A percentile compares a stretch with the other conserved stretches of the same genome.
phyloP scores from a whole-genome alignment of 2,797 vertebrate genomes.

The Cynopterus sphinx region DNA sequence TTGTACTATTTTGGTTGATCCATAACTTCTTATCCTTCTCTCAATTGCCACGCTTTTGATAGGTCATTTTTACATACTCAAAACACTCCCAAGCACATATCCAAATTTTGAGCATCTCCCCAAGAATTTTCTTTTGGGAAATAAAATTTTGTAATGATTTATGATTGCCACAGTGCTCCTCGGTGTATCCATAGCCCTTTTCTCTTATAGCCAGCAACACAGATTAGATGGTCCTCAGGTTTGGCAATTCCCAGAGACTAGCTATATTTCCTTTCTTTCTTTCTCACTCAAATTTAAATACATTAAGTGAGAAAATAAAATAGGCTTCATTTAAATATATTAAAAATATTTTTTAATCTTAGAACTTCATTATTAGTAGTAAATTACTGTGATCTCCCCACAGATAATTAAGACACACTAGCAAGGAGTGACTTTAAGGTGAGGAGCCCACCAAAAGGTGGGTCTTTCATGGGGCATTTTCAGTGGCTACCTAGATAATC shows the following conservation, averaged over 20 bases:
- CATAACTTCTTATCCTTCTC: background rate
- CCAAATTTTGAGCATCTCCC: background rate
- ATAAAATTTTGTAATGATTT: background rate
- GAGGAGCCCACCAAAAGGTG: background rate
- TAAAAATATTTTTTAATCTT: background rate
- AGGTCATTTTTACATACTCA: background rate
- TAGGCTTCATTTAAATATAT: background rate
- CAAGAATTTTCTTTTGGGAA: background rate
- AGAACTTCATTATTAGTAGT: background rate
- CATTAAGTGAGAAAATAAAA: background rate
- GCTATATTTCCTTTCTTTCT: background rate
- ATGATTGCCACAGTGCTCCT: background rate
- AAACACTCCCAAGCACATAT: background rate
- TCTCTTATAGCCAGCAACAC: background rate
- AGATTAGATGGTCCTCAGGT: background rate
- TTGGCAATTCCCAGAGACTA: background rate
- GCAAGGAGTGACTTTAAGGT: background rate
- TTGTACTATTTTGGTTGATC: background rate
- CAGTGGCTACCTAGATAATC: background rate
- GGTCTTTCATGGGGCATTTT: background rate
- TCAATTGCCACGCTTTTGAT: background rate
- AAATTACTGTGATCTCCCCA: background rate
- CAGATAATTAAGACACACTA: background rate
- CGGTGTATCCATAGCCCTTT: background rate
- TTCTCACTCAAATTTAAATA: constrained; percentile 28